Percentiles rank a stretch among this genome's conserved stretches.
Evolutionary conservation across 2,888 invertebrate genomes (phyloP).

Genomic region (Drosophila atripex): DNA sequence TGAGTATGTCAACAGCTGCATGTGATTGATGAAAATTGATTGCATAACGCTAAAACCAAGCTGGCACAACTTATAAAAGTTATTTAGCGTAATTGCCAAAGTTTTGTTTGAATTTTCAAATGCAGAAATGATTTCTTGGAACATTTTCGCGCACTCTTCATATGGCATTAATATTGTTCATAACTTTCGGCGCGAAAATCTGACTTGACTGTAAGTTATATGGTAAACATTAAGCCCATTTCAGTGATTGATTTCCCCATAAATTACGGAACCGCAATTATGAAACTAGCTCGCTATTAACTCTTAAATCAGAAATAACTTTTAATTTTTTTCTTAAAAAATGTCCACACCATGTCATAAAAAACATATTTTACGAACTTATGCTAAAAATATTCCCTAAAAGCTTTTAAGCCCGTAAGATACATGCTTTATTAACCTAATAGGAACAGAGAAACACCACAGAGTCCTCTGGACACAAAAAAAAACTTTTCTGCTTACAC

Average conservation of each 20-base stretch:
- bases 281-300: neutral
- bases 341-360: neutral
- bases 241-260: neutral
- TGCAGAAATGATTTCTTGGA: conserved; percentile 42
- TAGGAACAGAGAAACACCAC: neutral
- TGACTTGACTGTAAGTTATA: conserved; percentile 24
- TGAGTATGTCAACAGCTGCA: conserved; percentile 33
- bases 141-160: conserved; percentile 31
- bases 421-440: neutral
- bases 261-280: neutral
- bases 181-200: conserved; percentile 25
- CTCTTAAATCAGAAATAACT: neutral
- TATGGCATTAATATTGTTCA: conserved; percentile 38
- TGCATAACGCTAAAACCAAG: conserved; percentile 47
- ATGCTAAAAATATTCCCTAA: neutral
- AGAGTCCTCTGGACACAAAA: neutral
- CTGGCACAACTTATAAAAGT: conserved; percentile 44
- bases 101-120: conserved; percentile 52
- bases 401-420: neutral
- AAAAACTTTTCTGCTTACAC: conserved; percentile 8
- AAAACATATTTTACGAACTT: neutral
- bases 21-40: conserved; percentile 55
- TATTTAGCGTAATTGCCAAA: conserved; percentile 47
- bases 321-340: neutral
- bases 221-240: conserved; percentile 11